Percentiles rank a stretch among this genome's conserved stretches.
Conservation (phyloP, 2,797 vertebrate genomes). For the Enteromius thamalakanensis region DNA sequence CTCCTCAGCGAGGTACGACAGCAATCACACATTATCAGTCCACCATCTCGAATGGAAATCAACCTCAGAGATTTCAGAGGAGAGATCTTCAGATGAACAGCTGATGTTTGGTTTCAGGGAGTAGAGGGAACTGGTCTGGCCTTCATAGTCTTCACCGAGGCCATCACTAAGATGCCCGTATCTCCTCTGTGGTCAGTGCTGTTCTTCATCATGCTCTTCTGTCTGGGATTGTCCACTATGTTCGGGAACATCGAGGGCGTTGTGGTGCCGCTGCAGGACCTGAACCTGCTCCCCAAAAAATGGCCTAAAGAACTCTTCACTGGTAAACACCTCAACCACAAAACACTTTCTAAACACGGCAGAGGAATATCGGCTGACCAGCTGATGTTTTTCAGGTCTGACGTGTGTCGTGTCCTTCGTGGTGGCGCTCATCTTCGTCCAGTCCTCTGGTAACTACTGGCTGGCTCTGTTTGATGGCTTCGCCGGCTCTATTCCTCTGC, state of each 20-base stretch:
- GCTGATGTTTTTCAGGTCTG: conserved; percentile 73
- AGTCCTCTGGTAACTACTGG: conserved; percentile 92
- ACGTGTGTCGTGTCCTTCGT: conserved; percentile 78
- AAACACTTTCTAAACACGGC: neutral
- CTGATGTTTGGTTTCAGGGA: conserved; percentile 69
- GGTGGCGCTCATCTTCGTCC: conserved; percentile 86
- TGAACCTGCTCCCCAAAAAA: conserved; percentile 77
- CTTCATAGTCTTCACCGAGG: conserved; percentile 97
- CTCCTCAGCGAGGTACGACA: conserved; percentile 78
- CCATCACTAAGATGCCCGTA: conserved; percentile 93
- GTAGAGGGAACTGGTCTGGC: conserved; percentile 94
- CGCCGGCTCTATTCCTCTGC: conserved; percentile 91
- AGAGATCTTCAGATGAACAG: neutral
- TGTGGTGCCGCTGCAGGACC: conserved; percentile 87
- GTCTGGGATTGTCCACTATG: conserved; percentile 95
- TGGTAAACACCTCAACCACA: conserved; percentile 69
- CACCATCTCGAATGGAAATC: neutral
- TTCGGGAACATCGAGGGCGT: conserved; percentile 93
- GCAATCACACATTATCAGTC: neutral
- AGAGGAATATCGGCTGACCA: neutral
- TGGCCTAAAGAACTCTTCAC: conserved; percentile 89
- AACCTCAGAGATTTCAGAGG: too few species aligned
- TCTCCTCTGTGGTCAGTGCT: conserved; percentile 91
- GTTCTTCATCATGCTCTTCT: conserved; percentile 97
- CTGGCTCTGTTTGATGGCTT: conserved; percentile 88